Conservation (phyloP, 2,888 invertebrate genomes). For the Drosophila greeni region DNA sequence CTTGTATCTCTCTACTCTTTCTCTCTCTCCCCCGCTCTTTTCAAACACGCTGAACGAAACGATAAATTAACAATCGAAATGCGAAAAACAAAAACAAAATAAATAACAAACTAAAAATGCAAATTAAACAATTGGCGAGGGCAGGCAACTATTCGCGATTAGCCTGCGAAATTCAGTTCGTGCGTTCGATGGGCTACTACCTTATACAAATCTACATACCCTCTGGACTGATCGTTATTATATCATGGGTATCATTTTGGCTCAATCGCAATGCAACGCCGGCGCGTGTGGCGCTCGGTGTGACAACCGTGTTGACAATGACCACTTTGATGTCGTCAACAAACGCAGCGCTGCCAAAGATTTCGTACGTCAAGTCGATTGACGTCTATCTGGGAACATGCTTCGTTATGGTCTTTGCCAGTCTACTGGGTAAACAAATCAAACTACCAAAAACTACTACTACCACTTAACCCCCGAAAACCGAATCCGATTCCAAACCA, state of each 20-base stretch:
- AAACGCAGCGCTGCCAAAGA: conserved; percentile 97
- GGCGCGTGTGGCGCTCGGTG: conserved; percentile 94
- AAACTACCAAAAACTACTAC: conserved; percentile 26
- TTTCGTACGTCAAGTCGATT: conserved; percentile 98
- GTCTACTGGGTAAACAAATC: conserved; percentile 89
- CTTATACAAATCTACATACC: conserved; percentile 99
- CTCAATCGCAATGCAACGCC: conserved; percentile 96
- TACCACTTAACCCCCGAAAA: conserved; percentile 28
- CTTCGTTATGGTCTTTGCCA: conserved; percentile 99
- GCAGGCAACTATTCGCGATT: conserved; percentile 97
- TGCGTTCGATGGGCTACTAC: conserved; percentile 98
- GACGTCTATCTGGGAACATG: conserved; percentile 98
- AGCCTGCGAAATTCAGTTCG: conserved; percentile 97
- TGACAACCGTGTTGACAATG: conserved; percentile 98
- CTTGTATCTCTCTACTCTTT: conserved; percentile 52
- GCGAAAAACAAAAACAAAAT: conserved; percentile 21
- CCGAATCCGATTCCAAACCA: conserved; percentile 22
- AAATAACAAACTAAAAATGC: conserved; percentile 22
- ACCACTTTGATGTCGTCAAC: conserved; percentile 98
- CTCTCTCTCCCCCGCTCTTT: conserved; percentile 41
- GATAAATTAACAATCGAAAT: conserved; percentile 25
- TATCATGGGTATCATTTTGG: conserved; percentile 98
- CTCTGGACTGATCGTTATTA: conserved; percentile 97
- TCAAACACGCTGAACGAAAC: conserved; percentile 18
- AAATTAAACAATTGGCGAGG: conserved; percentile 34